Evolutionary conservation across 2,888 invertebrate genomes (phyloP), one percentile per base, ranked within the genome.

Genomic region (Adelphocoris suturalis): DNA sequence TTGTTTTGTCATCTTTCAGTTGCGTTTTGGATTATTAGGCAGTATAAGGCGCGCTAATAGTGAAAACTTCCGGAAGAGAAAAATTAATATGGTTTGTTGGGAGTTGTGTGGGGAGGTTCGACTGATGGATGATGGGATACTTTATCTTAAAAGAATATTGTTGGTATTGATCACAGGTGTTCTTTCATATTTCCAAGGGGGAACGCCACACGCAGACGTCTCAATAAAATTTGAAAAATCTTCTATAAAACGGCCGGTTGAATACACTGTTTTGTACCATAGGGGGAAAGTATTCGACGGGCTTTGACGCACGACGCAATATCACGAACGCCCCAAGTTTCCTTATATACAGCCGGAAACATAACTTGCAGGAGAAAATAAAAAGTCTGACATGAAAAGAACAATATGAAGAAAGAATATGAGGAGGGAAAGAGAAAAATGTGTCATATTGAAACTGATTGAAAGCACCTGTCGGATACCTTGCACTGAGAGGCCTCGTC

Each of bases 351-450:
- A 52, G 82, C n/a, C 19, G 19, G 82, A 48, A 27, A 82, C 52
- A 52, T 82, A 82, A 82, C 82, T 82, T 82, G 82, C 82, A 82
- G 82, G 82, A 82, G 47, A 82, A n/a, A 48, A n/a, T 46, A n/a
- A 46, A 46, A 37, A 5, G n/a, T 19, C 78, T 16, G 46, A 82
- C 19, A 82, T 82, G 82, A 82, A 19, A 52, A 82, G 52, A 82
- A 82, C 82, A 82, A 82, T 82, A 82, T 81, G 80, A 82, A 37
- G 23, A 47, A 78, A 78, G 47, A 19, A 78, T 27, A 75, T 19
- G 78, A 47, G 78, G 19, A 14, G 27, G 52, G 52, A 19, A 27
- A 82, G 47, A 46, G 81, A 23, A 52, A 82, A 82, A 82, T 82
- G 13, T 82, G 52, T 82, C 52, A 52, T 82, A 82, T 82, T 82